Conservation (phyloP, 2,888 invertebrate species). For the Eupeodes luniger region DNA sequence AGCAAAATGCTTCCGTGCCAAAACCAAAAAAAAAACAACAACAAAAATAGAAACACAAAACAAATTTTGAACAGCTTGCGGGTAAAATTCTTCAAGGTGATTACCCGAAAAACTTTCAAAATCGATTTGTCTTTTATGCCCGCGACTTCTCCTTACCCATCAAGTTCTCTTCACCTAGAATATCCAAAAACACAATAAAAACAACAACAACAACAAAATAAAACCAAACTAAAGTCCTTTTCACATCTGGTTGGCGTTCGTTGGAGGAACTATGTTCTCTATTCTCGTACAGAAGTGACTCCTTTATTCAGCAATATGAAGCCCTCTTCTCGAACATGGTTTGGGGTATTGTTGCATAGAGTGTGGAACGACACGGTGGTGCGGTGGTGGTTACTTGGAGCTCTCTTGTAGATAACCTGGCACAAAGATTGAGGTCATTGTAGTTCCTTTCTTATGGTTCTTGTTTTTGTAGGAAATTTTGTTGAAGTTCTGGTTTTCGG, state of each 20-base stretch:
- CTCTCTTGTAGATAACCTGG: constrained; percentile 56
- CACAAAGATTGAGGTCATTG: constrained; percentile 66
- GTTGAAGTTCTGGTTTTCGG: background rate
- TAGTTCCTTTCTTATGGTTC: constrained; percentile 14
- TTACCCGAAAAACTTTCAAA: constrained; percentile 68
- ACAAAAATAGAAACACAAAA: background rate
- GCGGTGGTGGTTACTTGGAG: background rate
- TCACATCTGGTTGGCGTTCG: constrained; percentile 23
- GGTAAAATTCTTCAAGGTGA: constrained; percentile 62
- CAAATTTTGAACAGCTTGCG: constrained; percentile 34
- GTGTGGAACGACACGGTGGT: no score
- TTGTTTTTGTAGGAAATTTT: background rate
- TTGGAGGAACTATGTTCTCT: no score
- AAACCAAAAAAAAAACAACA: constrained; percentile 46
- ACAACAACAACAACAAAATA: background rate
- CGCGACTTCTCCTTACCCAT: constrained; percentile 7
- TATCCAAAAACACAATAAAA: background rate
- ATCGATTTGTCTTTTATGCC: constrained; percentile 64
- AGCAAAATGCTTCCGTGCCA: constrained; percentile 35
- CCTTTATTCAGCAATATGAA: background rate
- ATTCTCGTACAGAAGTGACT: background rate
- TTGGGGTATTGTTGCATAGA: constrained; percentile 1
- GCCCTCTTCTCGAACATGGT: background rate
- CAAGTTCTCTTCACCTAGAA: background rate
- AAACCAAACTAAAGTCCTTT: background rate